Evolutionary conservation across 1,140 invertebrate genomes (phyloP).

Genomic region (Drosophila nasuta): DNA sequence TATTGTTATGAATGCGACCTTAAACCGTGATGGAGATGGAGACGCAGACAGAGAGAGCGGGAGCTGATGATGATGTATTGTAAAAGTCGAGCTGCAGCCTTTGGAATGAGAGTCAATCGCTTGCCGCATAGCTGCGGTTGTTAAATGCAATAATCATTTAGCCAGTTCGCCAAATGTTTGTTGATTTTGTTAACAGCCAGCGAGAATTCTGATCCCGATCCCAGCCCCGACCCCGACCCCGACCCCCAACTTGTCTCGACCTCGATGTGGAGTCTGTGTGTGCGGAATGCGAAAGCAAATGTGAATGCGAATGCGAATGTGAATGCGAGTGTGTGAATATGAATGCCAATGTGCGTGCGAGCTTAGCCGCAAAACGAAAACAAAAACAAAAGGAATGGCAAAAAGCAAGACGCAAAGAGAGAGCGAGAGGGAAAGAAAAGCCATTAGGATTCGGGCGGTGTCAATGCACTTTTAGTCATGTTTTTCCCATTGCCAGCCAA

Average conservation of each 20-base stretch:
- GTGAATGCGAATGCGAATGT: slow-evolving; percentile 4
- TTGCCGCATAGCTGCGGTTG: neutral
- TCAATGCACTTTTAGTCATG: slow-evolving; percentile 55
- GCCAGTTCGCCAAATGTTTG: neutral
- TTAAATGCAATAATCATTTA: slow-evolving; percentile 6
- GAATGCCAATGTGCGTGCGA: slow-evolving; percentile 1
- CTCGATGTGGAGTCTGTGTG: slow-evolving; percentile 2
- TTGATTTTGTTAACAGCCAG: slow-evolving; percentile 13
- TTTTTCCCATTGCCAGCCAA: neutral
- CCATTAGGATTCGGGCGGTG: slow-evolving; percentile 57
- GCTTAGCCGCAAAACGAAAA: neutral
- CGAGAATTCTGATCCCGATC: neutral
- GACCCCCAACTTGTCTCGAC: neutral
- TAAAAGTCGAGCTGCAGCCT: neutral
- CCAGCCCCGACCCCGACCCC: neutral
- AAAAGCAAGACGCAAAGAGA: slow-evolving; percentile 11
- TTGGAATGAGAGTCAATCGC: neutral
- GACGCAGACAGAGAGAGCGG: too few relatives aligned
- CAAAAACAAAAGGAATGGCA: slow-evolving; percentile 22
- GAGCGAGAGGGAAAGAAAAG: slow-evolving; percentile 53
- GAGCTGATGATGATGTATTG: too few relatives aligned
- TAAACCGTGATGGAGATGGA: too few relatives aligned
- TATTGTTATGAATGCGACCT: too few relatives aligned
- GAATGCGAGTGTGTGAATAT: neutral
- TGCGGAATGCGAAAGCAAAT: slow-evolving; percentile 5